Percentiles rank a stretch among this genome's conserved stretches.
Conservation (phyloP, 2,113 vertebrate species). For the Zosterops borbonicus region DNA sequence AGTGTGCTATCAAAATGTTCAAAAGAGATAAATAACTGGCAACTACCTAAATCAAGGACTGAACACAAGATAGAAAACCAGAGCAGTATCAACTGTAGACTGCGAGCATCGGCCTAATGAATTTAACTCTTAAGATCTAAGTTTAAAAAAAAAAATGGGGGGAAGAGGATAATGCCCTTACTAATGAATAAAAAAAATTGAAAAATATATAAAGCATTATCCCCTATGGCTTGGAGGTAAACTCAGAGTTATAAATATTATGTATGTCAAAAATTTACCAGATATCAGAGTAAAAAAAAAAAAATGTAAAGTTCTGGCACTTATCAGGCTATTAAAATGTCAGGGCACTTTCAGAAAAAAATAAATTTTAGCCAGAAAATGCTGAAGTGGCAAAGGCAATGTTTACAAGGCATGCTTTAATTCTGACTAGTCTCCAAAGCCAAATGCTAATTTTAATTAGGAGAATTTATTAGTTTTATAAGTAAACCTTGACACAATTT, state of each 20-base stretch:
- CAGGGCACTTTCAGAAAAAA: neutral
- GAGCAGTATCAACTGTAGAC: neutral
- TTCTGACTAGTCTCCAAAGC: neutral
- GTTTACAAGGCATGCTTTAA: neutral
- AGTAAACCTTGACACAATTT: neutral
- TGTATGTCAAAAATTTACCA: neutral
- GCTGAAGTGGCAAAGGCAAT: neutral
- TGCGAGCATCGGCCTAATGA: neutral
- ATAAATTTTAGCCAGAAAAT: neutral
- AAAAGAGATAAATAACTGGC: neutral
- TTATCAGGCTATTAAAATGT: neutral
- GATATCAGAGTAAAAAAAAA: neutral
- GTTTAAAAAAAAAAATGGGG: fast-evolving
- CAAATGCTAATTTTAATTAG: neutral
- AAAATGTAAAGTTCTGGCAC: neutral
- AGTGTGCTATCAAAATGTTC: neutral
- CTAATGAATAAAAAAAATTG: neutral
- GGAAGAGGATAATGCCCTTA: neutral
- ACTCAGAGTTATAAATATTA: neutral
- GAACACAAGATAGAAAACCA: neutral
- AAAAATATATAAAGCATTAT: neutral
- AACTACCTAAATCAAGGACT: neutral
- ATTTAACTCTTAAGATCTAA: neutral
- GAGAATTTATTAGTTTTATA: neutral
- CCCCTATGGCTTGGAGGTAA: neutral